Base-by-base conservation (phyloP, 2,888 invertebrate genomes). In the Sesia bembeciformis region DNA sequence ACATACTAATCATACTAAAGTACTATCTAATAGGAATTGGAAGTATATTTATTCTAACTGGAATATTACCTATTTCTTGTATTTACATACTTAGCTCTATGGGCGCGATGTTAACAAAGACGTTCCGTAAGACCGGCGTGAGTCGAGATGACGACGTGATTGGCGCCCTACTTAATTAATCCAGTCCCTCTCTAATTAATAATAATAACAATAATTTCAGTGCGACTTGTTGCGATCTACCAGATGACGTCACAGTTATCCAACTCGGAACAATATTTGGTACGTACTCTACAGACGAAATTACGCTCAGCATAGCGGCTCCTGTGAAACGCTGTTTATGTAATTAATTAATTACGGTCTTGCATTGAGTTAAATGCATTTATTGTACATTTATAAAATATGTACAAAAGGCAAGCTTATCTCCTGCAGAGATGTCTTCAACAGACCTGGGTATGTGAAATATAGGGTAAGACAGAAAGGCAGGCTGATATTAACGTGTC, bases 121-220 rank as follows among this genome's bases (percentile, higher is more conserved):
- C 88, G 84, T 81, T 82, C 76, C 62, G 67, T 68, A 77, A 84
- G 85, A 83, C 79, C 66, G 84, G 77, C 74, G 73, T 69, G 72
- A 70, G 76, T 78, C 70, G 76, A 68, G 78, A 78, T 81, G 85
- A 81, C 76, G 82, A 71, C 78, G 83, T 85, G 85, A 88, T 88
- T 83, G 86, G 82, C 82, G 81, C 83, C 78, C 75, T 83, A 81
- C 82, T 86, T 87, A 87, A 88, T 88, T 88, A 87, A 84, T 84
- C 78, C 83, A 70, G 77, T 75, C 78, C 77, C 79, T 78, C 76
- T 68, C 84, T 88, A 87, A 88, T 88, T 88, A 88, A 88, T 87
- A 88, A 85, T 82, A 87, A 87, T 88, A 88, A 85, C 82, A 87
- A 87, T 88, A 87, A 85, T 81, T 84, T 77, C 68, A 70, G 71